These are phyloP conservation scores for Phalangium opilio DNA, from an alignment of 2,888 invertebrate species.

Conservation along the genomic window DNA sequence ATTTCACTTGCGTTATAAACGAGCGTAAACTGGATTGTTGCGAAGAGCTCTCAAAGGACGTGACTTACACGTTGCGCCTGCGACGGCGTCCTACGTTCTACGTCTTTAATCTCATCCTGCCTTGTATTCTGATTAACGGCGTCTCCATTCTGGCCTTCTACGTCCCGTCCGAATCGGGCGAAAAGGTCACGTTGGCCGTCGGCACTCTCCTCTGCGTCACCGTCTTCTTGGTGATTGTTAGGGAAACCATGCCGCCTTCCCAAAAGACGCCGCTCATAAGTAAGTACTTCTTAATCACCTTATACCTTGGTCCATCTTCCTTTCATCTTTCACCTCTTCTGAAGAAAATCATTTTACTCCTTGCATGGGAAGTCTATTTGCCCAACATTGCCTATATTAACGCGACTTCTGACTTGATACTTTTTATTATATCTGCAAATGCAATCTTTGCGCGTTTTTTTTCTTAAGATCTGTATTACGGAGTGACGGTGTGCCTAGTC, in stretches of 20 bases:
- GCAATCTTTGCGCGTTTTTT: no score
- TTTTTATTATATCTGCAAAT: no score
- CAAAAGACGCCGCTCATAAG: constrained; percentile 74
- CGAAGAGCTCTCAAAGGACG: constrained; percentile 53
- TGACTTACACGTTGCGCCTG: constrained; percentile 61
- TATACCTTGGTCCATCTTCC: no score
- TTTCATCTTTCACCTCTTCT: no score
- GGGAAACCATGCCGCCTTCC: constrained; percentile 69
- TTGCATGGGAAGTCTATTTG: no score
- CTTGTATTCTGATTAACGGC: constrained; percentile 67
- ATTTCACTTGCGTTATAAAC: constrained; percentile 55
- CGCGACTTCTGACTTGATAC: no score
- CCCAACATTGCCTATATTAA: no score
- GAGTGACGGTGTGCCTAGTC: constrained; percentile 62
- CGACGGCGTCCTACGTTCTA: constrained; percentile 64
- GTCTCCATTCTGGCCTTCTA: constrained; percentile 71
- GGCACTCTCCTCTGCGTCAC: constrained; percentile 77
- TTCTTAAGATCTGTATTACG: constrained; percentile 57
- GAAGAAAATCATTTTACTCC: no score
- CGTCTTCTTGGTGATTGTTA: constrained; percentile 71
- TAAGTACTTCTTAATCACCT: constrained; percentile 41
- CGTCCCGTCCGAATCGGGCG: constrained; percentile 73
- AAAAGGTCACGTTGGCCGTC: constrained; percentile 71
- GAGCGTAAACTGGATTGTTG: constrained; percentile 63
- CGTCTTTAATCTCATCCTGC: constrained; percentile 68